Conservation (phyloP, 2,113 vertebrate genomes). For the Nicator chloris region DNA sequence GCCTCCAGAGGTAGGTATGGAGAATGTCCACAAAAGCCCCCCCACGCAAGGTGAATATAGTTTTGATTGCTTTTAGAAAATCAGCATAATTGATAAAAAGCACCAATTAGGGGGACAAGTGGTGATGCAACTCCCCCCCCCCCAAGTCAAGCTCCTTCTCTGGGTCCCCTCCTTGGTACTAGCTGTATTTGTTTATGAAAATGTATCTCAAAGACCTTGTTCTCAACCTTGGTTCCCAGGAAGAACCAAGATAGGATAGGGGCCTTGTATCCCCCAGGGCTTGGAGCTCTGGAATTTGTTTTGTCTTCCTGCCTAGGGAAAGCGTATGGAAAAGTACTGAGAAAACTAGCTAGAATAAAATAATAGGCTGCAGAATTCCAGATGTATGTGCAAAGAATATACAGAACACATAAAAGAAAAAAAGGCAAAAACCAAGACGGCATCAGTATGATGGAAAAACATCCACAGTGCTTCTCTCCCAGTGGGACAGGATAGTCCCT, state of each 20-base stretch:
- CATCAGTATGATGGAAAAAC: not conserved
- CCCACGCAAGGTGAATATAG: rapidly evolving
- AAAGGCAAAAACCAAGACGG: not conserved
- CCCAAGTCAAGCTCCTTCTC: not conserved
- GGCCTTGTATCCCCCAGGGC: too few relatives aligned
- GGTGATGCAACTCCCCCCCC: not conserved
- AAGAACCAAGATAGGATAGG: not conserved
- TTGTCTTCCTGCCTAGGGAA: not conserved
- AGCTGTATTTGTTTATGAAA: not conserved
- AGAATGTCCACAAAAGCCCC: not conserved
- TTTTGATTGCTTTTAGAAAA: not conserved
- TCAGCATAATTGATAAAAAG: not conserved
- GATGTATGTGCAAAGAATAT: not conserved
- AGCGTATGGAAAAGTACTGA: not conserved
- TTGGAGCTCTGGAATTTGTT: not conserved
- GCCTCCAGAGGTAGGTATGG: not conserved
- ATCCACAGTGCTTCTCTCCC: not conserved
- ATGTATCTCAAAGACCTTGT: not conserved
- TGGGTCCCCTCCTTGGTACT: not conserved
- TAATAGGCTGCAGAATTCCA: not conserved
- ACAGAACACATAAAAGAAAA: not conserved
- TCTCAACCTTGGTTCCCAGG: not conserved
- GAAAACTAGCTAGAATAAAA: not conserved
- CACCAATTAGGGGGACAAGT: not conserved
- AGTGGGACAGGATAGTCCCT: not conserved